A percentile compares a stretch with the other conserved stretches of the same genome.
Evolutionary conservation across 2,888 invertebrate species (phyloP).

Genomic region (Tetragnatha montana): DNA sequence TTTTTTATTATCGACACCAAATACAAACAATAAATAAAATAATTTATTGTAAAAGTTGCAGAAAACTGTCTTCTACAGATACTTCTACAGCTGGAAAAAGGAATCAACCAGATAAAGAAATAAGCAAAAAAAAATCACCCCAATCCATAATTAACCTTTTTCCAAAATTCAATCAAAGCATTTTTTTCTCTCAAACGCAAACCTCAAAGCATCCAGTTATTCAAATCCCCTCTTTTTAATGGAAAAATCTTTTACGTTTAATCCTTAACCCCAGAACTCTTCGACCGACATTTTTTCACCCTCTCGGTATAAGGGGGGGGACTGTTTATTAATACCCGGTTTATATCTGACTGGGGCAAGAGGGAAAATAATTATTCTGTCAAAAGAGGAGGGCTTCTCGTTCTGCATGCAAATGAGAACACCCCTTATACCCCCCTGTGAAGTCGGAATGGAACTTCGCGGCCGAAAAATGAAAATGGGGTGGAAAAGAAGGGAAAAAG

Average conservation of each 20-base stretch:
- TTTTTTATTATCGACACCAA: too few species aligned
- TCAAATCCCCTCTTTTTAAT: background rate
- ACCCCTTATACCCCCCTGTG: background rate
- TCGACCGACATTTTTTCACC: background rate
- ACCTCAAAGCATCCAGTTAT: background rate
- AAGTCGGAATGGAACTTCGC: conserved; percentile 11
- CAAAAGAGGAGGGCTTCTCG: conserved; percentile 9
- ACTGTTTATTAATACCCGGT: background rate
- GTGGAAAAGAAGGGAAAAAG: background rate
- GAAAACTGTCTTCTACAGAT: too few species aligned
- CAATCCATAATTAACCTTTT: background rate
- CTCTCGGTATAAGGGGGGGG: background rate
- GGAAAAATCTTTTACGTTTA: background rate
- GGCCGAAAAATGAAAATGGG: background rate
- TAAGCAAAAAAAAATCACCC: background rate
- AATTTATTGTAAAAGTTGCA: too few species aligned
- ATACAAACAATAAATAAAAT: too few species aligned
- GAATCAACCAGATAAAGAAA: background rate
- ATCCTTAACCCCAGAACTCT: background rate
- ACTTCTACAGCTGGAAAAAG: too few species aligned
- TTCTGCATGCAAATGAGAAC: conserved; percentile 20
- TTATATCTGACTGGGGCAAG: background rate
- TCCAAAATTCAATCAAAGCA: background rate
- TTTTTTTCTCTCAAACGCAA: background rate
- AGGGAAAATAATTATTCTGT: conserved; percentile 24